Percentiles rank a stretch among this genome's conserved stretches.
Conservation (phyloP, 1,140 invertebrate species). For the Eubasilissa regina region DNA sequence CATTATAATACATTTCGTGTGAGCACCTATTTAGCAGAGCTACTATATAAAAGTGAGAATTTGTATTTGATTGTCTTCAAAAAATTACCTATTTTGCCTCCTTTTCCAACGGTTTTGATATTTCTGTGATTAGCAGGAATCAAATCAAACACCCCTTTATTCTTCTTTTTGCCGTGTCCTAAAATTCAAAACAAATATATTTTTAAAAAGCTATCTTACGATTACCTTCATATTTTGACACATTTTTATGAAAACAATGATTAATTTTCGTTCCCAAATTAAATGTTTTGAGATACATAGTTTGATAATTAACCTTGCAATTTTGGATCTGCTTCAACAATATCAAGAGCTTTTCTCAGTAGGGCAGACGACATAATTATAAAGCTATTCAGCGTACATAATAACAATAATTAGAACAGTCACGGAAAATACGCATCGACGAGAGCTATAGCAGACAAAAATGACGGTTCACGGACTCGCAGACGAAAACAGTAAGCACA, state of each 20-base stretch:
- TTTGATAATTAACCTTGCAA: slow-evolving; percentile 24
- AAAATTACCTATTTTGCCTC: slow-evolving; percentile 56
- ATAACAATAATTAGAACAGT: too few species aligned
- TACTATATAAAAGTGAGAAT: neutral
- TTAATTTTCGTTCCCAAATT: too few species aligned
- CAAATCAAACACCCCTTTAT: slow-evolving; percentile 57
- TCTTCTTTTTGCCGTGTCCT: slow-evolving; percentile 53
- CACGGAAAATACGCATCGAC: too few species aligned
- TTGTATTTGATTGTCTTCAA: neutral
- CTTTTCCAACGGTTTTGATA: slow-evolving; percentile 43
- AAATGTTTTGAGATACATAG: neutral
- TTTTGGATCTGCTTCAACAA: slow-evolving; percentile 45
- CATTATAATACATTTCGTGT: too few species aligned
- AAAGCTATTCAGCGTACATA: neutral
- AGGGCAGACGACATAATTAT: slow-evolving; percentile 49
- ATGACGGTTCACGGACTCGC: too few species aligned
- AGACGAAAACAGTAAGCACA: too few species aligned
- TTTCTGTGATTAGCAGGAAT: slow-evolving; percentile 53
- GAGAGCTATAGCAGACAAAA: too few species aligned
- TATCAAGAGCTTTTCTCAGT: slow-evolving; percentile 43
- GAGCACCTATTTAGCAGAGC: too few species aligned
- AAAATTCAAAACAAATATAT: slow-evolving; percentile 24
- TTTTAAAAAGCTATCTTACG: neutral
- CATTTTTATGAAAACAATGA: too few species aligned
- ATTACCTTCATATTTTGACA: neutral